Conservation (phyloP, 2,888 invertebrate genomes). For the Tinea trinotella region DNA sequence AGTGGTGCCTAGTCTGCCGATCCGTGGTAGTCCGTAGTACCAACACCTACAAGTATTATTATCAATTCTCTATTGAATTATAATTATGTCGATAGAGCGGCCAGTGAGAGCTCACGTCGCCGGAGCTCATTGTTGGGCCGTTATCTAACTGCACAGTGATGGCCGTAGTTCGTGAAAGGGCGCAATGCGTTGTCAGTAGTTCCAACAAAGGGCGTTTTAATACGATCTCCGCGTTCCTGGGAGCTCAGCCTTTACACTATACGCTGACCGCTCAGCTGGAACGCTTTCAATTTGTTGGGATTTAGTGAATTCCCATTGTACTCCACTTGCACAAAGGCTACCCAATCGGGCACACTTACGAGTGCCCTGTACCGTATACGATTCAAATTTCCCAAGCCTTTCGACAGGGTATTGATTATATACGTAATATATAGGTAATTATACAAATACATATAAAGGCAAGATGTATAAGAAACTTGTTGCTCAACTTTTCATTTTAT, state of each 20-base stretch:
- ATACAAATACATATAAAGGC: background rate
- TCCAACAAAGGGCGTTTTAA: constrained; percentile 41
- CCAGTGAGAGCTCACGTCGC: background rate
- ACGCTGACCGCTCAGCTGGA: constrained; percentile 38
- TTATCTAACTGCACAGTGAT: constrained; percentile 48
- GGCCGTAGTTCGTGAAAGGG: constrained; percentile 39
- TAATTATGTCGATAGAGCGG: background rate
- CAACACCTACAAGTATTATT: no score
- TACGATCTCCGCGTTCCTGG: constrained; percentile 31
- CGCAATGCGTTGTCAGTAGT: constrained; percentile 29
- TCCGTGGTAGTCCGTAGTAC: no score
- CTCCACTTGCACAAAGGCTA: constrained; percentile 40
- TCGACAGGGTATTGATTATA: background rate
- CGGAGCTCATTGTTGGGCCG: constrained; percentile 23
- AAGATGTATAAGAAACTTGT: background rate
- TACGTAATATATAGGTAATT: background rate
- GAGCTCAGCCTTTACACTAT: constrained; percentile 25
- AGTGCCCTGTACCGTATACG: background rate
- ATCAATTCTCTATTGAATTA: no score
- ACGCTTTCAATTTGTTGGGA: constrained; percentile 48
- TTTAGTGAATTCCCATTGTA: constrained; percentile 40
- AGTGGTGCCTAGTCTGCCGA: no score
- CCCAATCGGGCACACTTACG: background rate
- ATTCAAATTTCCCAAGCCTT: no score
- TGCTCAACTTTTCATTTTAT: no score